Evolutionary conservation across 2,888 invertebrate species (phyloP).

Genomic region (Eupeodes latifasciatus): DNA sequence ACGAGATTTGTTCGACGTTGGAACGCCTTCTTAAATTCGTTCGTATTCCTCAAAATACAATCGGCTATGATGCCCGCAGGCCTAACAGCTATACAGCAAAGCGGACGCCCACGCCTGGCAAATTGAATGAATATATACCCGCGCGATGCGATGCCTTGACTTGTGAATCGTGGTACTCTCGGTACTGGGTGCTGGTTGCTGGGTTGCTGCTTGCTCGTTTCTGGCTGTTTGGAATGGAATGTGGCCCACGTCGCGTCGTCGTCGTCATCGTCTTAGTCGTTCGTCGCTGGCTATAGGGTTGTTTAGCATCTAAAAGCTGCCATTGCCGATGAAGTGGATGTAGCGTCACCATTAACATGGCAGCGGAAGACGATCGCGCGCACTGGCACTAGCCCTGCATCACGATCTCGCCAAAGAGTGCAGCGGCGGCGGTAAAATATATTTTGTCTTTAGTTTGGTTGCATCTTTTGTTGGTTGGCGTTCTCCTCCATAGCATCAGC

Average conservation of each 20-base stretch:
- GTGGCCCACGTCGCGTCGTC: slow-evolving; percentile 73
- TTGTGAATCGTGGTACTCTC: slow-evolving; percentile 6
- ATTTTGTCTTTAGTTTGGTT: background rate
- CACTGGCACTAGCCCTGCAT: slow-evolving; percentile 18
- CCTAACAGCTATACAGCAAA: slow-evolving; percentile 66
- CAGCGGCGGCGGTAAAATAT: slow-evolving; percentile 10
- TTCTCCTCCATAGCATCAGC: slow-evolving; percentile 40
- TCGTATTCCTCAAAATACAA: slow-evolving; percentile 74
- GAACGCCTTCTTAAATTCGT: slow-evolving; percentile 75
- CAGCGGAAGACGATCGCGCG: slow-evolving; percentile 57
- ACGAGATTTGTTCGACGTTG: slow-evolving; percentile 75
- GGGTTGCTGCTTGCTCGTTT: no score
- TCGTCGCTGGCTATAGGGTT: slow-evolving; percentile 29
- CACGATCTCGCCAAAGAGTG: slow-evolving; percentile 41
- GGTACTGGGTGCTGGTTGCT: background rate
- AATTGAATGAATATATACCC: slow-evolving; percentile 72
- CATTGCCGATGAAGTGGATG: slow-evolving; percentile 70
- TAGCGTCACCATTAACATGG: slow-evolving; percentile 73
- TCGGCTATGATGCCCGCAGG: slow-evolving; percentile 74
- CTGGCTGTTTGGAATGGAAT: slow-evolving; percentile 71
- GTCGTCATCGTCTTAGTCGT: background rate
- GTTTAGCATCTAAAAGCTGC: slow-evolving; percentile 70
- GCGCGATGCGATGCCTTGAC: slow-evolving; percentile 2
- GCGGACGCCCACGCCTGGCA: slow-evolving; percentile 74
- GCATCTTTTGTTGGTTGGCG: slow-evolving; percentile 6